phyloP scores from a whole-genome alignment of 2,797 vertebrate species.

The Anableps anableps region DNA sequence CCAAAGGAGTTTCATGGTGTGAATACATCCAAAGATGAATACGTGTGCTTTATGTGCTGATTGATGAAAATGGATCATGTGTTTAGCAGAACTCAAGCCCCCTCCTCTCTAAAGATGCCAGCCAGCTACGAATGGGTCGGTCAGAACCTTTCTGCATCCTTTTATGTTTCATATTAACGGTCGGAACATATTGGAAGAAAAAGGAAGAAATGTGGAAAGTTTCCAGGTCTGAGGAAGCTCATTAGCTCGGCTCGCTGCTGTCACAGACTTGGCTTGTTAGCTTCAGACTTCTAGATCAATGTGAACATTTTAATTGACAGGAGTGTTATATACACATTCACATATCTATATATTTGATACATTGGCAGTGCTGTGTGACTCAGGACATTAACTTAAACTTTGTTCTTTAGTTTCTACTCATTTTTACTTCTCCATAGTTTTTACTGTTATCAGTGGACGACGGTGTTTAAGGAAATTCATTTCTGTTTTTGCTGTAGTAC shows the following conservation, averaged over 20 bases:
- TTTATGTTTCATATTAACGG: neutral
- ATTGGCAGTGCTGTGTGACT: neutral
- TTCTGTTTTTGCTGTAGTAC: no score
- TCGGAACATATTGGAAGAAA: neutral
- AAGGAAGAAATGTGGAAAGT: neutral
- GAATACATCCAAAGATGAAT: no score
- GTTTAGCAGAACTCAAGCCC: neutral
- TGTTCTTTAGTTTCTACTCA: neutral
- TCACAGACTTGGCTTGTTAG: neutral
- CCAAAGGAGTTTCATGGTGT: no score
- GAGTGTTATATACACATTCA: neutral
- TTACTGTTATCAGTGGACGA: neutral
- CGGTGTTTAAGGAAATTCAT: no score
- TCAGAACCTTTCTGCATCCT: neutral
- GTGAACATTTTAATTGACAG: neutral
- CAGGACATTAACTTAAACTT: no score
- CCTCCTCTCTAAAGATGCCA: neutral
- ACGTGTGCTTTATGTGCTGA: no score
- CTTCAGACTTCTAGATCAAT: neutral
- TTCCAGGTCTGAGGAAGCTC: neutral
- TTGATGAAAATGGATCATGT: no score
- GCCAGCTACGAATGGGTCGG: neutral
- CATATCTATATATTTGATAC: neutral
- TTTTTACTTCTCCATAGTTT: neutral
- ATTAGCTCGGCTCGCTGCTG: neutral